Evolutionary conservation across 2,797 vertebrate species (phyloP), one percentile per base, ranked within the genome.

Genomic region (Xerus rutilus): DNA sequence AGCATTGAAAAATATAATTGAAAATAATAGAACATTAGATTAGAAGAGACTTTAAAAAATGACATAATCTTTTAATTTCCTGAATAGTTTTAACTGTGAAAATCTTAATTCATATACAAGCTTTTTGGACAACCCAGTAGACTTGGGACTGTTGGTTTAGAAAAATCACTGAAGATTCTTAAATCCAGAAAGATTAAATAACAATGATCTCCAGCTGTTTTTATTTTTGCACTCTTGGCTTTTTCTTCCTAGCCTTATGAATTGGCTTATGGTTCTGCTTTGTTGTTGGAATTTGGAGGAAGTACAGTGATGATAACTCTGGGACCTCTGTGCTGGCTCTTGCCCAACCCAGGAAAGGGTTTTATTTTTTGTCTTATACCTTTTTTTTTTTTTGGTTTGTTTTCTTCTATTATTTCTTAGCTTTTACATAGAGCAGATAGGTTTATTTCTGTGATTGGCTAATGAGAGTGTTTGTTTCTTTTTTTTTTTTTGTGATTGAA

Each of bases 31-130:
- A 73, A 67, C 45, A 23, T 70, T 62, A 64, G 73, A 2, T 92
- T 86, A 52, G 43, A 76, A 92, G 45, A 25, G 32, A 92, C 62
- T 92, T 91, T 91, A 49, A 72, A 35, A 94, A 84, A 91, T 81
- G 62, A 49, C 32, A 15, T 9, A 5, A 74, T 74, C n/a, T 85
- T 81, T 86, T 73, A 23, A 89, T 90, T 90, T 94, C 43, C 21
- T 54, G 67, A 86, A 8, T 73, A 64, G 30, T 39, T 45, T 69
- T 35, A 84, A 18, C 49, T 62, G 14, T 84, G 77, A 91, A 85
- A 83, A 74, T 73, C 52, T 76, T 81, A 85, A 64, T 89, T 94
- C 47, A 7, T 79, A 20, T 74, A 70, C 39, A 52, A 10, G 12
- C 28, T 74, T 91, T 45, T 25, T 74, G n/a, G 72, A 84, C 87